These are phyloP conservation scores for Apis laboriosa DNA, from an alignment of 1,140 invertebrate genomes.

Conservation along the genomic window DNA sequence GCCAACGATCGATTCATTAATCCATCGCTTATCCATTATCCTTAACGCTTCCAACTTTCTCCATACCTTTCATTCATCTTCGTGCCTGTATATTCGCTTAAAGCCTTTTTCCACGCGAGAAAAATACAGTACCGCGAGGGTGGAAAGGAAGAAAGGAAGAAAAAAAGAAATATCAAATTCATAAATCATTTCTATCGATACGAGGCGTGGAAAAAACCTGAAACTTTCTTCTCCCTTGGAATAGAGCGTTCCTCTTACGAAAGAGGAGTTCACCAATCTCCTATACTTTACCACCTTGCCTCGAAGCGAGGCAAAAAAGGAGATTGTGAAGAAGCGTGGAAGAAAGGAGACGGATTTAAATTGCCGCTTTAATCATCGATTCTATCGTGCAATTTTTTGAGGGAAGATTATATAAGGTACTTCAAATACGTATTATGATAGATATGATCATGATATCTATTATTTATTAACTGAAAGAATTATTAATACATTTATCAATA, in stretches of 20 bases:
- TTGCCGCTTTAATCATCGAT: not conserved
- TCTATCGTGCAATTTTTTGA: not conserved
- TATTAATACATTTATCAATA: not conserved
- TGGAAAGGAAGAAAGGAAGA: too few species aligned
- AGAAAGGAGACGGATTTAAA: not conserved
- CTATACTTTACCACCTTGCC: not conserved
- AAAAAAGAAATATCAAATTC: conserved; percentile 26
- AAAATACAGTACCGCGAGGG: not conserved
- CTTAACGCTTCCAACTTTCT: conserved; percentile 24
- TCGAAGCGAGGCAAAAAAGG: not conserved
- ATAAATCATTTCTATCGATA: conserved; percentile 47
- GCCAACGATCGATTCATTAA: conserved; percentile 29
- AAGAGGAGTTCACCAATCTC: conserved; percentile 14
- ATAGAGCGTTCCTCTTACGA: not conserved
- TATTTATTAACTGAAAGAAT: too few species aligned
- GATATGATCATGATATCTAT: too few species aligned
- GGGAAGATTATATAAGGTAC: too few species aligned
- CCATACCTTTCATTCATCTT: conserved; percentile 38
- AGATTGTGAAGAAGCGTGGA: not conserved
- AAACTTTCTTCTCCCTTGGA: not conserved
- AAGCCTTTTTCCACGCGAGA: not conserved
- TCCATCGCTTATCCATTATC: conserved; percentile 44
- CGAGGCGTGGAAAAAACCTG: not conserved
- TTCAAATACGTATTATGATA: too few species aligned
- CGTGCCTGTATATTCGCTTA: not conserved